phyloP scores from a whole-genome alignment of 1,140 invertebrate genomes.

The Acromyrmex charruanus region DNA sequence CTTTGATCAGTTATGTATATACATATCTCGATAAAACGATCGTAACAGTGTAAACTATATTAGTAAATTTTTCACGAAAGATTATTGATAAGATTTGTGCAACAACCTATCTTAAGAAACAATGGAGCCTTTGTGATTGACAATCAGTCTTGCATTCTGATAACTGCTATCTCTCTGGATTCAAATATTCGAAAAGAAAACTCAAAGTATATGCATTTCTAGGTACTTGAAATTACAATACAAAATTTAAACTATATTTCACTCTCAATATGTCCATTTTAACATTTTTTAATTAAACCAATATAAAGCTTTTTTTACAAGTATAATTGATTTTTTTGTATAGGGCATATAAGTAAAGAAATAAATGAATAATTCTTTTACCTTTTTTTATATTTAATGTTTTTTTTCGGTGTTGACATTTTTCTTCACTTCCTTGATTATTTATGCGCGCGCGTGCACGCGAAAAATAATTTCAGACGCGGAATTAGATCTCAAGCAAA shows the following conservation, averaged over 20 bases:
- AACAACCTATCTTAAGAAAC: background rate
- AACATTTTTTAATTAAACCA: background rate
- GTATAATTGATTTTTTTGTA: background rate
- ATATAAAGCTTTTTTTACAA: background rate
- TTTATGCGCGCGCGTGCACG: background rate
- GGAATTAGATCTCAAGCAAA: constrained; percentile 38
- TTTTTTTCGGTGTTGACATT: constrained; percentile 41
- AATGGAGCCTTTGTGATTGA: background rate
- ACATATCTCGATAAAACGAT: background rate
- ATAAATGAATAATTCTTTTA: background rate
- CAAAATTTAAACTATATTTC: background rate
- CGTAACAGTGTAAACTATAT: background rate
- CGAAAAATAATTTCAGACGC: constrained; percentile 42
- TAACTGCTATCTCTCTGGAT: background rate
- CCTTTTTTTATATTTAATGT: constrained; percentile 48
- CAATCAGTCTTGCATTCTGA: background rate
- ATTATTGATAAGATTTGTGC: background rate
- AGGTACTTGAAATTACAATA: background rate
- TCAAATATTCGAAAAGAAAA: background rate
- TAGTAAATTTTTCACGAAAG: background rate
- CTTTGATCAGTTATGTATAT: background rate
- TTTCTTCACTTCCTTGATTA: constrained; percentile 25
- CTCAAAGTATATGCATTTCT: background rate
- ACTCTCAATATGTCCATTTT: background rate
- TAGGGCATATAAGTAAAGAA: background rate